Conservation (phyloP, 2,113 vertebrate genomes). For the Psammodynastes pulverulentus region DNA sequence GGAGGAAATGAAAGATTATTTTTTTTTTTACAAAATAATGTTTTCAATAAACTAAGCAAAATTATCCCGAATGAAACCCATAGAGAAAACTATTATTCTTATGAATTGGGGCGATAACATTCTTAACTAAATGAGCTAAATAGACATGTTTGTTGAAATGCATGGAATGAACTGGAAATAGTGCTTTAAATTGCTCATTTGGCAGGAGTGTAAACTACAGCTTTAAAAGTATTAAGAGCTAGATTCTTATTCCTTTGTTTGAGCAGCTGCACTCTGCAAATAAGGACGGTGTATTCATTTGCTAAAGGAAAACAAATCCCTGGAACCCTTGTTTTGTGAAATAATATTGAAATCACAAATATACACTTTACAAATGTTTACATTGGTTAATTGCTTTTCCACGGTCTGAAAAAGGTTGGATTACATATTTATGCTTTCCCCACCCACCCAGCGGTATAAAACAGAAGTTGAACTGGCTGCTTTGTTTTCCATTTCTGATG, state of each 20-base stretch:
- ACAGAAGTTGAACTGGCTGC: constrained; percentile 36
- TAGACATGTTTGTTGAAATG: constrained; percentile 12
- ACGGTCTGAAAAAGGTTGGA: constrained; percentile 34
- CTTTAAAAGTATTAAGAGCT: constrained; percentile 26
- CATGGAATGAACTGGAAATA: neutral
- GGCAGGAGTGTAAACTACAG: constrained; percentile 13
- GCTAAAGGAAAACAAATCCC: constrained; percentile 13
- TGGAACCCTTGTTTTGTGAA: constrained; percentile 42
- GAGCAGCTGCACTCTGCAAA: constrained; percentile 41
- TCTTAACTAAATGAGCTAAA: neutral
- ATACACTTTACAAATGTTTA: constrained; percentile 57
- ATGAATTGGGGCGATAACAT: neutral
- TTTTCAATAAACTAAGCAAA: neutral
- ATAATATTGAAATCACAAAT: constrained; percentile 39
- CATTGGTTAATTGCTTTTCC: constrained; percentile 50
- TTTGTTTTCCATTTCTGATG: constrained; percentile 25
- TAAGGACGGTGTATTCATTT: constrained; percentile 31
- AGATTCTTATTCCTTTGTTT: constrained; percentile 38
- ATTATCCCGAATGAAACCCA: neutral
- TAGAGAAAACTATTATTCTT: neutral
- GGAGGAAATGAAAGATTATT: neutral
- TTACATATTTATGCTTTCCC: constrained; percentile 3
- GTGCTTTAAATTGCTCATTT: constrained; percentile 14
- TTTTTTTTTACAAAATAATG: too few species aligned
- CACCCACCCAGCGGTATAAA: constrained; percentile 15